Conservation (phyloP, 1,140 invertebrate species). For the Zaprionus capensis region DNA sequence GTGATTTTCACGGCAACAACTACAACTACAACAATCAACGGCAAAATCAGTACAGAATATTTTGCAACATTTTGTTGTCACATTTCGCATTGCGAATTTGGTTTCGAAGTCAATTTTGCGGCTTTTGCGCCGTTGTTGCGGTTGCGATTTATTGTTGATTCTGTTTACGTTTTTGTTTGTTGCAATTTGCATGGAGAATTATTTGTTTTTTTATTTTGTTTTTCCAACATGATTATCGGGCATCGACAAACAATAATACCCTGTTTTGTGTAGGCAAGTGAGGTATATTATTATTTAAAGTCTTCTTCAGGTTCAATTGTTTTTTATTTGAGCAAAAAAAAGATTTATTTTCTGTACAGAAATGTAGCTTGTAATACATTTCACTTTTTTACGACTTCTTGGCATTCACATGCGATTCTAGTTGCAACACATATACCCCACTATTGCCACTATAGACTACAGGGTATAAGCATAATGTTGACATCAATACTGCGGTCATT, state of each 20-base stretch:
- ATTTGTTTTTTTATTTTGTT: neutral
- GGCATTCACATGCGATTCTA: neutral
- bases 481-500: slow-evolving; percentile 55
- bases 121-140: slow-evolving; percentile 8
- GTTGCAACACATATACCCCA: neutral
- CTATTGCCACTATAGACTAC: neutral
- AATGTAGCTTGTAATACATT: too few relatives aligned
- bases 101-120: slow-evolving; percentile 32
- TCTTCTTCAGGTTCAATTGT: too few relatives aligned
- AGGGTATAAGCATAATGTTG: slow-evolving; percentile 49
- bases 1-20: slow-evolving; percentile 8
- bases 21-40: neutral
- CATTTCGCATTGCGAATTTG: slow-evolving; percentile 10
- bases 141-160: slow-evolving; percentile 32
- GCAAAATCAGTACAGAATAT: neutral
- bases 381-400: neutral
- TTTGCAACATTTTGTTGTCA: slow-evolving; percentile 9
- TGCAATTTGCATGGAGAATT: slow-evolving; percentile 3
- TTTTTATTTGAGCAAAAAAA: too few relatives aligned
- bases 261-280: neutral
- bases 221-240: neutral
- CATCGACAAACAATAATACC: slow-evolving; percentile 1
- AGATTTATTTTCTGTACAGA: too few relatives aligned
- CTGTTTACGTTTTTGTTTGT: slow-evolving; percentile 4
- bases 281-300: neutral